Base-by-base conservation (phyloP, 2,888 invertebrate genomes). In the Coelopa pilipes region DNA sequence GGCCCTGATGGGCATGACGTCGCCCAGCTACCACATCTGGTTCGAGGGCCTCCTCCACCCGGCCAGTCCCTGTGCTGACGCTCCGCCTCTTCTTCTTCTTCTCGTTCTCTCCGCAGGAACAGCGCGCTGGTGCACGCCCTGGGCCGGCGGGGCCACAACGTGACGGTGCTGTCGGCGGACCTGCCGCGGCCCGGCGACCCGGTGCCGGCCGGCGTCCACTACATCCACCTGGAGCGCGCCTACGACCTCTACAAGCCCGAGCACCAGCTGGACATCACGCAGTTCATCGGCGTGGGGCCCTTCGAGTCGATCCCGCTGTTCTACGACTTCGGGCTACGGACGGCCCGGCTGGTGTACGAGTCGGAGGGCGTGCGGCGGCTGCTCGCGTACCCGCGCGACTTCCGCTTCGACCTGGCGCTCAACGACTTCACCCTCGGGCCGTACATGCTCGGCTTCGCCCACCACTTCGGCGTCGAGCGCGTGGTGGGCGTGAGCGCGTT, bases 331-430 rank as follows among this genome's bases (percentile, higher is more conserved):
- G 77, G 76, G n/a, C 4, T 75, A 1, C 67, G 69, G 60, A 68
- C 74, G 1, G 75, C 72, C 1, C 7, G 68, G 45, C 72, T 66
- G 1, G 73, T 76, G 15, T 55, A 77, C 0, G 45, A 55, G 5
- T 83, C 83, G 0, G 74, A 80, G 55, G 83, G 82, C 0, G n/a
- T 83, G 0, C 74, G 78, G 46, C 74, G 70, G 10, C 73, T 86
- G 2, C 72, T 83, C 11, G 75, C 79, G 24, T 84, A 85, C 77
- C 84, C 85, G 0, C 73, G 78, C 57, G 74, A 81, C 53, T 85
- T 85, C 47, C 77, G 81, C 47, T 83, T 85, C 73, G 86, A 87
- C 80, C 70, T 86, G 50, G 81, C 85, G n/a, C 75, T 87, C 7
- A 79, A 83, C 67, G 87, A 87, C 73, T 83, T 81, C 57, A 82